Evolutionary conservation across 2,888 invertebrate species (phyloP).

Genomic region (Cenopis cana): DNA sequence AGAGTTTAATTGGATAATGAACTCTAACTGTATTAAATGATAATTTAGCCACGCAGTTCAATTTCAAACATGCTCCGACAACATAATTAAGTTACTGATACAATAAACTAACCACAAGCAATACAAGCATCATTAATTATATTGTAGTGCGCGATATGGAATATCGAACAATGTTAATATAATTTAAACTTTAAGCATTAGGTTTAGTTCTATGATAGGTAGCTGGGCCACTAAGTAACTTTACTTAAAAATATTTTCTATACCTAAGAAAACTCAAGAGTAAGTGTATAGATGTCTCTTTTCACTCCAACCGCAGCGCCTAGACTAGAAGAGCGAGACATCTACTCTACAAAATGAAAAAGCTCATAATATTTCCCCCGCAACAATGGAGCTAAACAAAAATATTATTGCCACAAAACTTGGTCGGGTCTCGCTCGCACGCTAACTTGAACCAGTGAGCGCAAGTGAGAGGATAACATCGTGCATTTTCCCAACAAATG

Average conservation of each 20-base stretch:
- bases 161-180: not conserved
- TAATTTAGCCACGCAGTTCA: conserved; percentile 48
- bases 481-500: conserved; percentile 85
- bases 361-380: conserved; percentile 81
- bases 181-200: not conserved
- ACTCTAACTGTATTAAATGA: not conserved
- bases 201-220: not conserved
- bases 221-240: not conserved
- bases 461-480: conserved; percentile 66
- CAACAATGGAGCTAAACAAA: conserved; percentile 81
- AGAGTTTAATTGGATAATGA: not conserved
- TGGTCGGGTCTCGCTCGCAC: conserved; percentile 69
- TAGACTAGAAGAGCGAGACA: conserved; percentile 63
- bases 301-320: conserved; percentile 58
- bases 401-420: conserved; percentile 81
- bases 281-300: conserved; percentile 60
- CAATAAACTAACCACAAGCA: conserved; percentile 58
- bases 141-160: conserved; percentile 41
- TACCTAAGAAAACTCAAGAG: conserved; percentile 37
- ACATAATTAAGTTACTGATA: conserved; percentile 44
- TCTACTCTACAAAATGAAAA: conserved; percentile 71
- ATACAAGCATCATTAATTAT: conserved; percentile 59
- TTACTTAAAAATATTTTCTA: not conserved
- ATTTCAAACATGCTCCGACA: conserved; percentile 54
- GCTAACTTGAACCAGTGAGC: conserved; percentile 44